Base-by-base conservation (phyloP, 2,797 vertebrate species). In the Paguma larvata region DNA sequence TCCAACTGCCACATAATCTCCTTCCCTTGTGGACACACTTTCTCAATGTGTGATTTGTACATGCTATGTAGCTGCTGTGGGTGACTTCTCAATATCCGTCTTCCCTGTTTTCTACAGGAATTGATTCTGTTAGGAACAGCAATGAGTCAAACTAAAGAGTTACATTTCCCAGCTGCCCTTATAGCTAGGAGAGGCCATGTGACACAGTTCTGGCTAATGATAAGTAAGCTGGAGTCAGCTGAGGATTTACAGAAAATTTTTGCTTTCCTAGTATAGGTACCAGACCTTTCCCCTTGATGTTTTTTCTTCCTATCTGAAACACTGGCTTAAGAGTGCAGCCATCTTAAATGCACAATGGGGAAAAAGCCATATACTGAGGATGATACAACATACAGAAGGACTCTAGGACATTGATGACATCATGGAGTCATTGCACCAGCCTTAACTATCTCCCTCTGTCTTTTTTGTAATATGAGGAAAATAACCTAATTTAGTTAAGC, bases 401-500 rank as follows among this genome's bases (percentile, higher is more conserved):
- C 87, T 93, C 78, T 65, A 82, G 30, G 23, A 88, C 30, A 72
- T 5, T 32, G 38, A 82, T 62, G 65, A 68, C 51, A 89, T 51
- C 25, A 23, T 73, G 63, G 53, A 89, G 59, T 32, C 53, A 79
- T 30, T 67, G 27, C 19, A 83, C 46, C 80, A 70, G 44, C 25
- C 21, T 91, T 34, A 94, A 83, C 53, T 65, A 6, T 80, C 78
- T 56, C 63, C 44, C 65, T 92, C 83, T 38, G 38, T 77, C 78
- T 91, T 82, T 90, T 48, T 91, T 85, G 19, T 63, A 84, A 48
- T n/a, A 19, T 89, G 85, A 94, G 51, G 86, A 89, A 90, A 92
- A 89, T 46, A 96, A 92, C 48, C 21, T 38, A 87, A 53, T 84
- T 72, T 92, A 85, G 51, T 46, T 89, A 85, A 93, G 41, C 51